Evolutionary conservation across 2,888 invertebrate genomes (phyloP).

Genomic region (Caenorhabditis macrosperma): DNA sequence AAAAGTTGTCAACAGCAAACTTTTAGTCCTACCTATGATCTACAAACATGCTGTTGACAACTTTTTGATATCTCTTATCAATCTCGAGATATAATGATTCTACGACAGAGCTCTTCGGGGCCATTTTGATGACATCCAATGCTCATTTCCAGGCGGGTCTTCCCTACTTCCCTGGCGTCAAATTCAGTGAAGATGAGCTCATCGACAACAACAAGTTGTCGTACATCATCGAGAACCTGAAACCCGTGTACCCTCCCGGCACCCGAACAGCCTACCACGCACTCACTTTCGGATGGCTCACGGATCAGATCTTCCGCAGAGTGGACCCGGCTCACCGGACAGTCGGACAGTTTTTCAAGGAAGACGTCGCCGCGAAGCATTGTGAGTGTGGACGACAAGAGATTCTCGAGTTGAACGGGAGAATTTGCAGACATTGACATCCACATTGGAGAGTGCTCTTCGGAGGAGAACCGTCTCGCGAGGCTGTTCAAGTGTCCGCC

Average conservation of each 20-base stretch:
- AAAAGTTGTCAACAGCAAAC: too few species aligned
- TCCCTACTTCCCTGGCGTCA: conserved; percentile 75
- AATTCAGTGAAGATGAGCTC: conserved; percentile 74
- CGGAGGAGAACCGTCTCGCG: conserved; percentile 75
- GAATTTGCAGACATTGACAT: conserved; percentile 77
- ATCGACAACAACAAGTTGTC: conserved; percentile 77
- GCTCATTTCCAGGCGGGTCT: conserved; percentile 81
- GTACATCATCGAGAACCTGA: conserved; percentile 76
- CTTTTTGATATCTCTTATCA: too few species aligned
- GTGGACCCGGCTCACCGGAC: conserved; percentile 80
- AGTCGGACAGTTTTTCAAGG: conserved; percentile 79
- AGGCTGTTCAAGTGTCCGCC: conserved; percentile 56
- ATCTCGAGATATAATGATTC: too few species aligned
- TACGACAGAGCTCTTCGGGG: too few species aligned
- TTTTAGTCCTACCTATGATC: too few species aligned
- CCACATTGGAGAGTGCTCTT: conserved; percentile 78
- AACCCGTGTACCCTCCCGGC: conserved; percentile 79
- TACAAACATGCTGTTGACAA: too few species aligned
- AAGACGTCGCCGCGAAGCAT: conserved; percentile 64
- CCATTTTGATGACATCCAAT: too few species aligned
- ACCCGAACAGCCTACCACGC: conserved; percentile 80
- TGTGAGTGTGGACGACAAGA: conserved; percentile 34
- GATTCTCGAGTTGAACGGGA: background rate
- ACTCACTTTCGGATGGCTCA: conserved; percentile 80
- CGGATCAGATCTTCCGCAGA: conserved; percentile 78